A percentile compares a stretch with the other conserved stretches of the same genome.
phyloP scores from a whole-genome alignment of 2,113 vertebrate genomes.

The Bubo scandiacus region DNA sequence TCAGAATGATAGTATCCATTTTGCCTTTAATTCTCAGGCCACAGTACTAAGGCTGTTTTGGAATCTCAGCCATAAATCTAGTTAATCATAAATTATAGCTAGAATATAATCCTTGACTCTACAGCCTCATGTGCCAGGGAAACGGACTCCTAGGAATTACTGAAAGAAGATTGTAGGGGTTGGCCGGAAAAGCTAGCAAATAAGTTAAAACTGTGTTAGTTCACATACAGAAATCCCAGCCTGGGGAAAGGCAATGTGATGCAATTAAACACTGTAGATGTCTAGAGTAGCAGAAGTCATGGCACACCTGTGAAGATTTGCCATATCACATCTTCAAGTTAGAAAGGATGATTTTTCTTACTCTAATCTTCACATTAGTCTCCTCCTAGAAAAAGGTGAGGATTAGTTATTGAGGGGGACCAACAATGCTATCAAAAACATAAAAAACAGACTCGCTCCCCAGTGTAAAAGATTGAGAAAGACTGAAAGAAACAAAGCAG shows the following conservation, averaged over 20 bases:
- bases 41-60: slow-evolving; percentile 28
- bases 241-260: background rate
- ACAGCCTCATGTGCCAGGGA: slow-evolving; percentile 17
- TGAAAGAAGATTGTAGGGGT: slow-evolving; percentile 52
- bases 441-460: background rate
- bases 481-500: background rate
- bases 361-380: slow-evolving; percentile 42
- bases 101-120: slow-evolving; percentile 42
- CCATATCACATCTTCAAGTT: background rate
- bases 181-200: slow-evolving; percentile 18
- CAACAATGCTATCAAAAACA: background rate
- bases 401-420: background rate
- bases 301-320: slow-evolving; percentile 53
- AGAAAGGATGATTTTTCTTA: slow-evolving; percentile 4
- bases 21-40: slow-evolving; percentile 50
- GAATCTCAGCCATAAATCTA: slow-evolving; percentile 65
- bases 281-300: slow-evolving; percentile 37
- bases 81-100: slow-evolving; percentile 69
- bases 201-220: slow-evolving; percentile 34
- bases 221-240: slow-evolving; percentile 17
- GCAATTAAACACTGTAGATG: background rate
- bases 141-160: slow-evolving; percentile 57
- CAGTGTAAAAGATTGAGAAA: background rate
- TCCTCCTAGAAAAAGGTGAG: background rate
- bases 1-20: slow-evolving; percentile 45